Percentiles rank a stretch among this genome's conserved stretches.
These are phyloP conservation scores for Indri indri DNA, from an alignment of 2,113 vertebrate species.

Conservation along the genomic window DNA sequence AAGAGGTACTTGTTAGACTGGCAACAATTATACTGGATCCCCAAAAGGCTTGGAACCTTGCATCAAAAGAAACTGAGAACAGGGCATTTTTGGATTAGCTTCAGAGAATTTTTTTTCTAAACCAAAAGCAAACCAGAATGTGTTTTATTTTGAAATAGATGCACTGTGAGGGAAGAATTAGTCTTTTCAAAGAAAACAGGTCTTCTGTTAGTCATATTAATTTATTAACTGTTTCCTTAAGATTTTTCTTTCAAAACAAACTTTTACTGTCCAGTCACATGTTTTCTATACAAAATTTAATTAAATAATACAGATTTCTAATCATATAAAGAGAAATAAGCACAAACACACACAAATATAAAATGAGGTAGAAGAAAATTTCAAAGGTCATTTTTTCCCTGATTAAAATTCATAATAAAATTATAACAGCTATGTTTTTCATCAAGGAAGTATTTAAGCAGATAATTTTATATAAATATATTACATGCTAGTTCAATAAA, in stretches of 20 bases:
- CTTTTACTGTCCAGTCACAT: constrained; percentile 70
- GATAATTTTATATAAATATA: constrained; percentile 86
- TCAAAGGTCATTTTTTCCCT: constrained; percentile 75
- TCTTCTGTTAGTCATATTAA: constrained; percentile 72
- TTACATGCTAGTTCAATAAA: constrained; percentile 85
- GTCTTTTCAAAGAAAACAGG: constrained; percentile 71
- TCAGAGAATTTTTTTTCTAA: constrained; percentile 63
- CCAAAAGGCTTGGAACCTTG: constrained; percentile 48
- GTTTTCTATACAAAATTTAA: constrained; percentile 78
- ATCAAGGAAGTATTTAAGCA: constrained; percentile 82
- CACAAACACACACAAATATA: constrained; percentile 25
- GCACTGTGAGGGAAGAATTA: constrained; percentile 43
- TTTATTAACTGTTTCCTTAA: constrained; percentile 72
- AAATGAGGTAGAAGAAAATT: constrained; percentile 75
- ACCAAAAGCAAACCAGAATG: constrained; percentile 56
- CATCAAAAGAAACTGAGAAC: constrained; percentile 45
- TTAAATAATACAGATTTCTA: constrained; percentile 79
- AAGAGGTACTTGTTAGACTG: constrained; percentile 59
- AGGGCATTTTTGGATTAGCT: constrained; percentile 55
- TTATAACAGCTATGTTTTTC: constrained; percentile 82
- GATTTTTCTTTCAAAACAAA: constrained; percentile 74
- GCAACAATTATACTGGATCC: constrained; percentile 54
- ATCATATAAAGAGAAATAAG: constrained; percentile 69
- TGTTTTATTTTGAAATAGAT: constrained; percentile 64
- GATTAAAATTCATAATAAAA: constrained; percentile 83